These are phyloP conservation scores for Onychostoma macrolepis DNA, from an alignment of 2,113 vertebrate species.

Conservation along the genomic window DNA sequence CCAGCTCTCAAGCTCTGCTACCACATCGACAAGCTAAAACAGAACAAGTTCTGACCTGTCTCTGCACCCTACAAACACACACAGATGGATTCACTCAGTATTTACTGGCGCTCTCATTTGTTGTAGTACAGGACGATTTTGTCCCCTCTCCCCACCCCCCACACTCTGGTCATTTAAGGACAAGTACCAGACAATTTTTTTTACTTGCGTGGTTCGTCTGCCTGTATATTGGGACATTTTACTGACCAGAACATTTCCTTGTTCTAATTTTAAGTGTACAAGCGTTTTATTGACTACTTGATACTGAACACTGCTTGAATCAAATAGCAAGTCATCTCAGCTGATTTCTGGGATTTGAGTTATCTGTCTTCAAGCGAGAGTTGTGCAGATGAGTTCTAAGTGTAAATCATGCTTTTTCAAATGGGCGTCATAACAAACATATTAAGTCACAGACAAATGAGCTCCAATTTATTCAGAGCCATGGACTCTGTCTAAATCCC, in stretches of 20 bases:
- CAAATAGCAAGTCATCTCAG: not conserved
- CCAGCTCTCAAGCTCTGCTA: constrained; percentile 95
- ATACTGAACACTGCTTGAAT: not conserved
- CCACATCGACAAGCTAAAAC: constrained; percentile 96
- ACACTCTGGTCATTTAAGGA: not conserved
- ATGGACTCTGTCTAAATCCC: not conserved
- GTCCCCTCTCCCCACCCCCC: not conserved
- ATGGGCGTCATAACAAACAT: not conserved
- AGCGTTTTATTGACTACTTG: constrained; percentile 1
- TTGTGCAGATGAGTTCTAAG: not conserved
- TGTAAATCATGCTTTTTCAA: not conserved
- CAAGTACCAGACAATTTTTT: constrained; percentile 2
- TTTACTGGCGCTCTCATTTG: constrained; percentile 12
- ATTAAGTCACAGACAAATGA: not conserved
- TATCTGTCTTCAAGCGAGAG: not conserved
- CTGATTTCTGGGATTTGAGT: constrained; percentile 21
- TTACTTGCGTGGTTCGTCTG: constrained; percentile 17
- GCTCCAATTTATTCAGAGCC: not conserved
- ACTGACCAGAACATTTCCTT: constrained; percentile 19
- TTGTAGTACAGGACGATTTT: not conserved
- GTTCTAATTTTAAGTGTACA: constrained; percentile 22
- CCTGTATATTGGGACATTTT: constrained; percentile 6
- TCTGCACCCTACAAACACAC: not conserved
- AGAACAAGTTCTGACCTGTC: constrained; percentile 84
- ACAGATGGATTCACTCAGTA: constrained; percentile 20